phyloP scores from a whole-genome alignment of 2,888 invertebrate genomes.

The Scaptomyza polygonia region DNA sequence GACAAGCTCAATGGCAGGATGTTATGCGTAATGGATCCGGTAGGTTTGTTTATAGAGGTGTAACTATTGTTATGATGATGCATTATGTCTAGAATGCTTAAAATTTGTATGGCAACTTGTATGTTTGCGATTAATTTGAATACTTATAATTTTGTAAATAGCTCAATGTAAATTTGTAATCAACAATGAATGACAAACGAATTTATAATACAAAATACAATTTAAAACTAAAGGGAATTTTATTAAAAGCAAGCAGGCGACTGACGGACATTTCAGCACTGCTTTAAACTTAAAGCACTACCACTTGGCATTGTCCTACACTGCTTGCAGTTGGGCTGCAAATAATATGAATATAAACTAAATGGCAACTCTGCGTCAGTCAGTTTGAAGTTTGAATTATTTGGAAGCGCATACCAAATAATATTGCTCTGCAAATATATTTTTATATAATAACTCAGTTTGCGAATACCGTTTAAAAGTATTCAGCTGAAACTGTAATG shows the following conservation, averaged over 20 bases:
- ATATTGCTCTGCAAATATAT: background rate
- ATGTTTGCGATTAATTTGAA: slow-evolving; percentile 14
- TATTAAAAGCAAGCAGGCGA: background rate
- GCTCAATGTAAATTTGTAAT: slow-evolving; percentile 12
- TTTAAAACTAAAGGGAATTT: background rate
- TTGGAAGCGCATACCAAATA: background rate
- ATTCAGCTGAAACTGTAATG: background rate
- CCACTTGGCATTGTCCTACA: background rate
- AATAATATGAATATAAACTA: background rate
- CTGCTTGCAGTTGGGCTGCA: background rate
- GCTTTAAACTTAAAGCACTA: background rate
- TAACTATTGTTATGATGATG: background rate
- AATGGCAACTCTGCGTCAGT: background rate
- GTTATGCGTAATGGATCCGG: background rate
- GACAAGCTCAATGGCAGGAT: background rate
- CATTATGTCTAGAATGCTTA: background rate
- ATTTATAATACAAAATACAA: slow-evolving; percentile 15
- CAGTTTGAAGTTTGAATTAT: slow-evolving; percentile 2
- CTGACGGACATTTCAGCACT: background rate
- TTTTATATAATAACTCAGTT: background rate
- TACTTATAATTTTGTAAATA: slow-evolving; percentile 21
- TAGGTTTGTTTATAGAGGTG: background rate
- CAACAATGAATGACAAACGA: slow-evolving; percentile 13
- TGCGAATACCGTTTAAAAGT: background rate
- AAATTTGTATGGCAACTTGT: slow-evolving; percentile 7